Base-by-base conservation (phyloP, 1,140 invertebrate species). In the Hylaeus volcanicus region DNA sequence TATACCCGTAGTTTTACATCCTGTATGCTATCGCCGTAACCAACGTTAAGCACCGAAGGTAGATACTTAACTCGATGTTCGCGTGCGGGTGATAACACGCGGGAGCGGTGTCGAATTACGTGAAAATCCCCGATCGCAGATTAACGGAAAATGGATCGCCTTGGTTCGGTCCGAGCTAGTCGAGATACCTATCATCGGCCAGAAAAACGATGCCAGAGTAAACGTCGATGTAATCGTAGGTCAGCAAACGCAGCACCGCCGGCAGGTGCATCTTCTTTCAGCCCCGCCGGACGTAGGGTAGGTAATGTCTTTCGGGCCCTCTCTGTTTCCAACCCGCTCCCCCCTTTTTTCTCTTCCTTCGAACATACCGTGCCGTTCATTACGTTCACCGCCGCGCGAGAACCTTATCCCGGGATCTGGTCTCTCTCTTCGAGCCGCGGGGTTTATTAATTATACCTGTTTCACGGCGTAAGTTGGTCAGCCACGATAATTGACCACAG, bases 171-270 rank as follows among this genome's bases (percentile, higher is more conserved):
- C 26, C 26, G 26, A 26, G 26, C 26, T 26, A 26, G 26, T 26
- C 26, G 26, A 78, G 84, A 86, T 86, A 6, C 56, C 26, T 81
- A 87, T 87, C 85, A n/a, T 86, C 82, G n/a, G 14, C 37, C 58
- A 71, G 71, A 76, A 78, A 86, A 87, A 79, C 71, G 60, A 86
- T 86, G 81, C 58, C n/a, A 14, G 12, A 41, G 55, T 71, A 66
- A 73, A 70, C n/a, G 56, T 64, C 75, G 86, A 87, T 86, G 86
- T 80, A 84, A 87, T 87, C 84, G 86, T 83, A 86, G 86, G 82
- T 84, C 81, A 83, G 70, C 82, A 74, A 87, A 81, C 74, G 76
- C 68, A 79, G 53, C 56, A 65, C 37, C 68, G 64, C 53, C 61
- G 82, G 86, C 86, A 87, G 86, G 86, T 87, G 86, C 75, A 48